Percentiles rank a stretch among this genome's conserved stretches.
These are phyloP conservation scores for Allenopithecus nigroviridis DNA, from an alignment of 2,797 vertebrate species.

Conservation along the genomic window DNA sequence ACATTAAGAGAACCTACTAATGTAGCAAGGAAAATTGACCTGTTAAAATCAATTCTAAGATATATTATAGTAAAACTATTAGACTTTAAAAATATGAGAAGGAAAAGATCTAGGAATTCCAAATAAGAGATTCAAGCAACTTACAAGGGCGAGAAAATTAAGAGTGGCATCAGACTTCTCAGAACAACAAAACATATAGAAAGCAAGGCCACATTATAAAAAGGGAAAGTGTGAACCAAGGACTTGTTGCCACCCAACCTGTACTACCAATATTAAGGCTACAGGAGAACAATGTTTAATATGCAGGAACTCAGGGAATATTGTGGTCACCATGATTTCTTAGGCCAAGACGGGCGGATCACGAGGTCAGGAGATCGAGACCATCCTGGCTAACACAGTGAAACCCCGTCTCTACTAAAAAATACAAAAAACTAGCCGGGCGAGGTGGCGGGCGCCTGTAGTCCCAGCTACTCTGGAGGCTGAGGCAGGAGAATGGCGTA, in stretches of 20 bases:
- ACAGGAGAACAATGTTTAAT: not conserved
- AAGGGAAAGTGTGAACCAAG: not conserved
- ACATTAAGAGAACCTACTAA: not conserved
- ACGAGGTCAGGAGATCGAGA: too few species aligned
- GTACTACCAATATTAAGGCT: not conserved
- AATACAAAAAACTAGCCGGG: too few species aligned
- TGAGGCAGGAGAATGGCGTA: too few species aligned
- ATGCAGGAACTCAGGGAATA: not conserved
- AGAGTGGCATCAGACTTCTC: not conserved
- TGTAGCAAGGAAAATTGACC: not conserved
- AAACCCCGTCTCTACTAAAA: too few species aligned
- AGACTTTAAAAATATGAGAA: not conserved
- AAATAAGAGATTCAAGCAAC: not conserved
- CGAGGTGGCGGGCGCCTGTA: too few species aligned
- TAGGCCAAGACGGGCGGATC: too few species aligned
- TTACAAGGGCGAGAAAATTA: not conserved
- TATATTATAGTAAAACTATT: not conserved
- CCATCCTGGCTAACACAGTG: too few species aligned
- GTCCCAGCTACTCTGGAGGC: too few species aligned
- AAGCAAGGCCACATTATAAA: conserved; percentile 23
- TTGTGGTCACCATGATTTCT: not conserved
- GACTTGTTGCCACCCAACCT: not conserved
- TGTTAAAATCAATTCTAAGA: not conserved
- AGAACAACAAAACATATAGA: not conserved
- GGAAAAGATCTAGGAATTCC: not conserved